Base-by-base conservation (phyloP, 2,888 invertebrate genomes). In the Macropis europaea region DNA sequence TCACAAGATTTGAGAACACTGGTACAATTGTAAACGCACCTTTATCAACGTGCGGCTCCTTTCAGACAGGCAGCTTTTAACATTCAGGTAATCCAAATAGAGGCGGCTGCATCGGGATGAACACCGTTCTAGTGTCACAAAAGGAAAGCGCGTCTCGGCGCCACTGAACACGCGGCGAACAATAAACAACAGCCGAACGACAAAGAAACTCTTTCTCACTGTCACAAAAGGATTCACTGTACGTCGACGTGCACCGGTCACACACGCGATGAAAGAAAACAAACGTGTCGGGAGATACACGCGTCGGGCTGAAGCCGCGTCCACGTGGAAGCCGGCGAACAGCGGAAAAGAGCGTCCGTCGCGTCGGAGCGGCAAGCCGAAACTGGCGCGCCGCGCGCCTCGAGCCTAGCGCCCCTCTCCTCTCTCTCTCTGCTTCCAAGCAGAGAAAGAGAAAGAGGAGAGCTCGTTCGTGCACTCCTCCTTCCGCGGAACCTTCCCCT, bases 321-420 rank as follows among this genome's bases (percentile, higher is more conserved):
- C 78, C 86, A 83, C 87, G 84, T 82, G 86, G 78, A 83, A 83
- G 60, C 71, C 71, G 60, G 66, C 73, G 69, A 74, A 48, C 76
- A 64, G 52, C 50, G 54, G 19, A 34, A 64, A 72, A 56, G 63
- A 67, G 70, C 77, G 81, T 75, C 84, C 86, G 81, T 76, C 82
- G 74, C 82, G 81, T 77, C 73, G 77, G 82, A 88, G 81, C 87
- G 88, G 84, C 85, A 85, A 84, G 81, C 86, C 88, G 86, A 86
- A 82, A 88, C 88, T 88, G 78, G 82, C 82, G 86, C 84, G 85
- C 45, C 82, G 82, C 77, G 82, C 86, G 77, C 80, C 79, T 60
- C 81, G 81, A 87, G 84, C 84, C 87, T 84, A 84, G 74, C 62
- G 71, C 54, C 60, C 74, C 72, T 75, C 69, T 57, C 54, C 40